A percentile compares a stretch with the other conserved stretches of the same genome.
Conservation (phyloP, 1,140 invertebrate genomes). For the Lasioglossum baleicum region DNA sequence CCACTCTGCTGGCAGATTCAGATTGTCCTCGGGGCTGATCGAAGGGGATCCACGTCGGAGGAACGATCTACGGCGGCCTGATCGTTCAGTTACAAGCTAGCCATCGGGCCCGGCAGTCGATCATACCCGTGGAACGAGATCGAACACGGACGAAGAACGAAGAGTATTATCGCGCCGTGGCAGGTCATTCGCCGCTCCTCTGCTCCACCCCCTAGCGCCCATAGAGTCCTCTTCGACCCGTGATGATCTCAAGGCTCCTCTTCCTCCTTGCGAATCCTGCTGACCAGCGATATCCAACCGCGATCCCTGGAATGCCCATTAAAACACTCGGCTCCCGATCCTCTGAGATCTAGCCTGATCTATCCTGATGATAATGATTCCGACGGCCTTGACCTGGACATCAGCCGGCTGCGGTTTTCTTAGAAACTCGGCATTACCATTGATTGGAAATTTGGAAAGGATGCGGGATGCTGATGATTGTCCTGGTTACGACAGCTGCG, state of each 20-base stretch:
- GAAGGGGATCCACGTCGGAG: not conserved
- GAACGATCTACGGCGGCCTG: not conserved
- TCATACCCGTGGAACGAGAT: constrained; percentile 34
- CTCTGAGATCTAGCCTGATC: constrained; percentile 17
- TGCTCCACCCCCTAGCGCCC: constrained; percentile 30
- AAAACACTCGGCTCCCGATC: constrained; percentile 27
- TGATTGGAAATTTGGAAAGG: too few relatives aligned
- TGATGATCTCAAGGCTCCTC: constrained; percentile 44
- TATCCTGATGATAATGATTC: not conserved
- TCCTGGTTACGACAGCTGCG: too few relatives aligned
- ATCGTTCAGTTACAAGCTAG: constrained; percentile 6
- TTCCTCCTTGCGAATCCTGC: constrained; percentile 34
- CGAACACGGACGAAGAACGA: not conserved
- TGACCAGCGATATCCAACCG: constrained; percentile 49
- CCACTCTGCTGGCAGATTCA: not conserved
- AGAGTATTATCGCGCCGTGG: constrained; percentile 31
- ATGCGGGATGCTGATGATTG: too few relatives aligned
- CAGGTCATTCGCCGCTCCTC: constrained; percentile 35
- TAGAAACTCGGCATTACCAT: not conserved
- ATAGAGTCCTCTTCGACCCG: constrained; percentile 35
- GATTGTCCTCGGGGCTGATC: not conserved
- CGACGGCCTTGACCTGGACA: not conserved
- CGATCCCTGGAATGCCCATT: constrained; percentile 51
- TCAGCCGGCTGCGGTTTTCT: not conserved
- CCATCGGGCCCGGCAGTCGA: constrained; percentile 30